Evolutionary conservation across 2,888 invertebrate species (phyloP), one percentile per base, ranked within the genome.

Genomic region (Caenorhabditis sp.): DNA sequence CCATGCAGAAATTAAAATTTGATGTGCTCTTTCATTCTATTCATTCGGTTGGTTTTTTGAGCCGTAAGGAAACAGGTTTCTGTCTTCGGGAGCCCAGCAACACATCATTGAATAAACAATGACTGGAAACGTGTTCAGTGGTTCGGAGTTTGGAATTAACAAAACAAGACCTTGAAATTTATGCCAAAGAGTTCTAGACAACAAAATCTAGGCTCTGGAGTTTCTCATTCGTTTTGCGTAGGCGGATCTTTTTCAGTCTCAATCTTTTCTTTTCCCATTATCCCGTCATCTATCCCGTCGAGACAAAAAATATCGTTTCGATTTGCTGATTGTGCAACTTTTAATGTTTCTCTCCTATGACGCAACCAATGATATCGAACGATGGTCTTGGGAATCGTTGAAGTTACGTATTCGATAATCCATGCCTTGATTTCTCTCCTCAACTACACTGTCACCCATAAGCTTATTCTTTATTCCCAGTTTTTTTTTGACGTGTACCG

Each of bases 1-100:
- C 12, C 28, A 19, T 38, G 35, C 31, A 70, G 19, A 79, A 79
- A 70, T 79, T 56, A 79, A 35, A 80, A 80, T 66, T 24, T 31
- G 59, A 68, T 24, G 47, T 47, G 49, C 70, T 19, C 44, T 47
- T 75, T 66, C 47, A 31, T 47, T 74, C 12, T 56, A 41, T 63
- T 73, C 61, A 35, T 24, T 59, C 59, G 26, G 14, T 69, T 64
- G 59, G 56, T 74, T 66, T 56, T 66, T 75, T 64, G 56, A 44
- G 63, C 44, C 22, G n/a, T 8, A n/a, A 16, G n/a, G 44, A 63
- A 63, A 26, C 63, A 41, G 63, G 63, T 63, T 58, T 56, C 19
- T 44, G 49, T 24, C 66, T 22, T 64, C 14, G 28, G 31, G 41
- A 49, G 31, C 66, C n/a, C n/a, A 31, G 35, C 14, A 47, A 28